These are phyloP conservation scores for Musca vetustissima DNA, from an alignment of 1,140 invertebrate genomes.

Conservation along the genomic window DNA sequence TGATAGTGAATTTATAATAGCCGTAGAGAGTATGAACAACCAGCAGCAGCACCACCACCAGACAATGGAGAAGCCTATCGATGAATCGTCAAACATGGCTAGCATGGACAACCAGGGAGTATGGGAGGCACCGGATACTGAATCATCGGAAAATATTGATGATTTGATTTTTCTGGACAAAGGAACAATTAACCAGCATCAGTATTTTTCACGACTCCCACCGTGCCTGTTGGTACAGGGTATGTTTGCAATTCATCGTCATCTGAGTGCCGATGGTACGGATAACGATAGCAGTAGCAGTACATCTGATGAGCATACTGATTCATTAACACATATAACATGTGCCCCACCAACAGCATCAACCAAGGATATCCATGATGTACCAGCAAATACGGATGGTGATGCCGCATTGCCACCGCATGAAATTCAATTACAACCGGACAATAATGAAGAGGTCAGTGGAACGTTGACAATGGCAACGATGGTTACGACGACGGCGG, in stretches of 20 bases:
- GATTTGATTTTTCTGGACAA: constrained; percentile 43
- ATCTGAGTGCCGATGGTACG: constrained; percentile 18
- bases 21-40: background rate
- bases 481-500: no score
- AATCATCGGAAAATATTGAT: constrained; percentile 27
- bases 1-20: constrained; percentile 14
- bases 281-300: background rate
- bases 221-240: background rate
- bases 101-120: no score
- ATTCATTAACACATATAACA: constrained; percentile 23
- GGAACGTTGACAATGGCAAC: no score
- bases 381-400: background rate
- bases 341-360: constrained; percentile 13
- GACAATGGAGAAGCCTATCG: no score
- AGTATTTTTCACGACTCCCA: background rate
- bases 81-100: no score
- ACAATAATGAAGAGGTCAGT: constrained; percentile 15
- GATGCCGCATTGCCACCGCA: constrained; percentile 25
- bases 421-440: constrained; percentile 26
- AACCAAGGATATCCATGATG: background rate
- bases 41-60: background rate
- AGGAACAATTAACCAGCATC: constrained; percentile 8
- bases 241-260: constrained; percentile 21
- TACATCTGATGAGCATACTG: constrained; percentile 12
- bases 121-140: constrained; percentile 5